A percentile compares a stretch with the other conserved stretches of the same genome.
These are phyloP conservation scores for Ochotona curzoniae DNA, from an alignment of 2,113 vertebrate species.

Conservation along the genomic window DNA sequence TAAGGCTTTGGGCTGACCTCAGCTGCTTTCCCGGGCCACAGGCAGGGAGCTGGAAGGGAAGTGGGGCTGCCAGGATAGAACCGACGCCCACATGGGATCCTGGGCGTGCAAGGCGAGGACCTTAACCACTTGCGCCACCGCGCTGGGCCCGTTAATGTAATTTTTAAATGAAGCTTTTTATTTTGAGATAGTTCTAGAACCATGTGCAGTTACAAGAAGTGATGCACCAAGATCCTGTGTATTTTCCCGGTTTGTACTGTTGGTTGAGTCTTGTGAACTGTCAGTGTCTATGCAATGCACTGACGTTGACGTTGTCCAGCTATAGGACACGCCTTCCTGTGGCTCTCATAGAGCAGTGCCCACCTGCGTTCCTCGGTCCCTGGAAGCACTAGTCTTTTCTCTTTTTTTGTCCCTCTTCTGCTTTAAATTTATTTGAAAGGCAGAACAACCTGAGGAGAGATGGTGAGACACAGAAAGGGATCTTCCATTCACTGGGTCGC, in stretches of 20 bases:
- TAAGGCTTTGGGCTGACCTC: no score
- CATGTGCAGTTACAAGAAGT: not conserved
- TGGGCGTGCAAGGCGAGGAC: no score
- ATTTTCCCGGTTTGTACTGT: not conserved
- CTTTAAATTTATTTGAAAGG: no score
- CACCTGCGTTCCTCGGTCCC: not conserved
- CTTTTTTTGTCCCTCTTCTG: not conserved
- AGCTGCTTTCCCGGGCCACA: no score
- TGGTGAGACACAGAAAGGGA: no score
- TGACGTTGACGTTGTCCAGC: not conserved
- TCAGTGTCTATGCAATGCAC: not conserved
- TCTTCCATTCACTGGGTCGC: no score
- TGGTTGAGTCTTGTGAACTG: not conserved
- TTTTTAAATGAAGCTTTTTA: slow-evolving; percentile 8
- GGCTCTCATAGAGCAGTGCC: not conserved
- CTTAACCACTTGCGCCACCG: no score
- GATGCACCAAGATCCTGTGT: not conserved
- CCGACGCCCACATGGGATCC: no score
- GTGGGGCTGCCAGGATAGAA: no score
- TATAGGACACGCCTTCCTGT: not conserved
- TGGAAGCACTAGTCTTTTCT: not conserved
- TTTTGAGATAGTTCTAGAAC: slow-evolving; percentile 24
- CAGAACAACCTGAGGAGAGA: no score
- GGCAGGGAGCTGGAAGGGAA: no score
- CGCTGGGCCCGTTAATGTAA: not conserved